Base-by-base conservation (phyloP, 1,140 invertebrate genomes). In the Frieseomelitta varia region DNA sequence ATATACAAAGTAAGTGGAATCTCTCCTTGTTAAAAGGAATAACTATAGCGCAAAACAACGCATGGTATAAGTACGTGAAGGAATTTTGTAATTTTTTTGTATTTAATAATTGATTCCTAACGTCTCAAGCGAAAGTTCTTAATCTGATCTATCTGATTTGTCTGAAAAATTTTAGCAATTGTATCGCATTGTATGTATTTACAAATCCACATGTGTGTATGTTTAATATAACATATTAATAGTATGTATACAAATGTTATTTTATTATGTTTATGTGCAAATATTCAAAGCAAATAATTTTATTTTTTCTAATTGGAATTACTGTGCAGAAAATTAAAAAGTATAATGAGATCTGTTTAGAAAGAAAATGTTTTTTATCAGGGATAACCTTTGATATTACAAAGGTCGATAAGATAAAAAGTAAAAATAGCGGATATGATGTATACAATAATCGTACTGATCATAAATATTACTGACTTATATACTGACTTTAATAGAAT, bases 1-100 rank as follows among this genome's bases (percentile, higher is more conserved):
- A 99, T 95, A 97, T 99, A 95, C 98, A 99, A 96, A 99, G 98
- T 99, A 95, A 97, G 97, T 97, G n/a, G 8, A 69, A 8, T 30
- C 53, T 71, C 15, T 15, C 6, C 39, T 10, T 21, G 15, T 53
- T 17, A 30, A 68, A 30, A 67, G 58, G 14, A 12, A 12, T 27
- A n/a, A 76, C n/a, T 51, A n/a, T n/a, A 19, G 12, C 27, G 4
- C n/a, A 17, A 24, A 4, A 39, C 0, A n/a, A 78, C 12, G n/a
- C 19, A 47, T 6, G 39, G 8, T 47, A 47, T 47, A 39, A 39
- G 6, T 39, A 10, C 8, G 39, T 47, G 39, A 47, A 47, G 39
- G 39, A 47, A 0, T 47, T 68, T 21, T 47, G 1, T 47, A 56
- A 34, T 53, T 24, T 55, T 30, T 53, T 21, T 47, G 39, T 47